A percentile compares a stretch with the other conserved stretches of the same genome.
These are phyloP conservation scores for Epinephelus lanceolatus DNA, from an alignment of 2,113 vertebrate genomes.

Conservation along the genomic window DNA sequence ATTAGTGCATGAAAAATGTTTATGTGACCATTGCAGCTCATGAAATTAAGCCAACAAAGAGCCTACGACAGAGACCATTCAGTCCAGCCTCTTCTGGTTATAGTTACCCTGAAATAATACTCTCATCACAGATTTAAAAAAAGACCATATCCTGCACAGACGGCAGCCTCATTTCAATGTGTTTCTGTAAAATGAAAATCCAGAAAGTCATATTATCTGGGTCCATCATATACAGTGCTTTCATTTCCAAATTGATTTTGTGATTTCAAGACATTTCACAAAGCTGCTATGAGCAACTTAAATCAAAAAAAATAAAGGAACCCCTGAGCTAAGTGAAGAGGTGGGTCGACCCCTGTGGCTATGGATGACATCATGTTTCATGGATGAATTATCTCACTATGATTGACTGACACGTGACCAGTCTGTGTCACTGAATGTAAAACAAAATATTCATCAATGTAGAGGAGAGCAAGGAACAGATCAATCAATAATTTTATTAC, in stretches of 20 bases:
- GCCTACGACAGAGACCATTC: neutral
- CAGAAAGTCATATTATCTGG: neutral
- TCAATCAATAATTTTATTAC: neutral
- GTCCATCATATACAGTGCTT: neutral
- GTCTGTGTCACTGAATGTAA: neutral
- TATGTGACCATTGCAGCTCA: neutral
- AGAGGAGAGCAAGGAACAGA: neutral
- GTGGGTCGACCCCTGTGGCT: neutral
- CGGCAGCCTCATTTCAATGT: neutral
- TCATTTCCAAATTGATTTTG: neutral
- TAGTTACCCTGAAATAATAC: neutral
- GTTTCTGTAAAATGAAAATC: neutral
- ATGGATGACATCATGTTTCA: neutral
- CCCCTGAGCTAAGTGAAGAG: neutral
- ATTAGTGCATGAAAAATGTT: neutral
- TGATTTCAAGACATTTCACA: conserved; percentile 2
- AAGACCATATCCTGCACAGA: neutral
- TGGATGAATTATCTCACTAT: neutral
- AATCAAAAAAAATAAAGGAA: neutral
- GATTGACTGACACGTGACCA: neutral
- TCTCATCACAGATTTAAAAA: neutral
- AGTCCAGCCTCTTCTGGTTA: neutral
- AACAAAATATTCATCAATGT: neutral
- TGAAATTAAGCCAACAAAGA: neutral
- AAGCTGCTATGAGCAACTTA: neutral